phyloP scores from a whole-genome alignment of 2,113 vertebrate genomes.

The Gorsachius goisagi region DNA sequence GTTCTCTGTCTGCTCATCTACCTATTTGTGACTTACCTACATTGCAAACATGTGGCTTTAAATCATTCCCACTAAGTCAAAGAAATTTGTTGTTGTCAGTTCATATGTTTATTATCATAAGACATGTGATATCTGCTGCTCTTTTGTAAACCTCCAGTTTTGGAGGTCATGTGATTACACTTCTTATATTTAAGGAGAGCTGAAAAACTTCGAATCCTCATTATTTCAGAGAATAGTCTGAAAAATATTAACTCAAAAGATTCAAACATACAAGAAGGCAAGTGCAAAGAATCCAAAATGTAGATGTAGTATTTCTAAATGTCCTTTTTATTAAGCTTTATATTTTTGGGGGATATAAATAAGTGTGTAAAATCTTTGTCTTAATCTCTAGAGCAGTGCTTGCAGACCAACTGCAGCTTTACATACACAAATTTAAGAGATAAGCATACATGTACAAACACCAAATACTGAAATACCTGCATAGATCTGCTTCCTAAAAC shows the following conservation, averaged over 20 bases:
- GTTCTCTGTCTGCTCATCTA: constrained; percentile 51
- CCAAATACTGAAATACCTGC: not conserved
- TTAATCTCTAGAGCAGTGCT: not conserved
- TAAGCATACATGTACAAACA: not conserved
- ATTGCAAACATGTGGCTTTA: not conserved
- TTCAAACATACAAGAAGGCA: not conserved
- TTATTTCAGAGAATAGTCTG: not conserved
- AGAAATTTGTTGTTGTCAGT: not conserved
- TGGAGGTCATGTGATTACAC: not conserved
- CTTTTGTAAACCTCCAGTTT: not conserved
- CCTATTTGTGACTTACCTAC: not conserved
- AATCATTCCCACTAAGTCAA: not conserved
- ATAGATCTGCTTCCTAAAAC: not conserved
- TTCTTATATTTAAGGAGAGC: not conserved
- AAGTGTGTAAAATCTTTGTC: not conserved
- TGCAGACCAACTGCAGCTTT: not conserved
- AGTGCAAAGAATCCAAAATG: not conserved
- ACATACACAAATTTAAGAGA: not conserved
- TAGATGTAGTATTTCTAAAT: not conserved
- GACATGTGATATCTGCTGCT: not conserved
- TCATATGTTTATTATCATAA: not conserved
- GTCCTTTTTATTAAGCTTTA: not conserved
- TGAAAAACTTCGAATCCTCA: not conserved
- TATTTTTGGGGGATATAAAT: not conserved
- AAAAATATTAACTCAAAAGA: not conserved